phyloP scores from a whole-genome alignment of 2,888 invertebrate genomes.

The Silvanus unidentatus region DNA sequence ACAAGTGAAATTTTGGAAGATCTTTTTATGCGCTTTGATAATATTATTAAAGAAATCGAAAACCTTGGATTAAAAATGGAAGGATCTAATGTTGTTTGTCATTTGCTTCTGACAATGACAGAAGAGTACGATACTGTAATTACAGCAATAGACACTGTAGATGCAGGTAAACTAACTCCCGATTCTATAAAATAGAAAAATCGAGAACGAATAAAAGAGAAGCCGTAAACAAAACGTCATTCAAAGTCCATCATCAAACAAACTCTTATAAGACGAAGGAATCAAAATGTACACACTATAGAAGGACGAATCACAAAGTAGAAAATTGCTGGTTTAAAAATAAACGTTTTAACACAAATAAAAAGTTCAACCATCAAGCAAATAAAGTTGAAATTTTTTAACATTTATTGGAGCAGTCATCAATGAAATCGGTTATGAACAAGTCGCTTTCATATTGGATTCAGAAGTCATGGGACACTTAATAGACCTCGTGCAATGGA shows the following conservation, averaged over 20 bases:
- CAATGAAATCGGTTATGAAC: no score
- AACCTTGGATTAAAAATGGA: constrained; percentile 20
- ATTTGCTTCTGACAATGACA: constrained; percentile 22
- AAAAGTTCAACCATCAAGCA: not conserved
- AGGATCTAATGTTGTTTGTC: constrained; percentile 21
- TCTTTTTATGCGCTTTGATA: constrained; percentile 23
- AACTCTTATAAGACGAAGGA: not conserved
- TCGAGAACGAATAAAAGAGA: constrained; percentile 12
- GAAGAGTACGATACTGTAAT: constrained; percentile 24
- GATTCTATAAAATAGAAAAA: constrained; percentile 25
- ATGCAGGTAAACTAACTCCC: constrained; percentile 17
- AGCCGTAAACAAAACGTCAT: constrained; percentile 6
- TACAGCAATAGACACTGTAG: constrained; percentile 25
- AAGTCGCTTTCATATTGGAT: no score
- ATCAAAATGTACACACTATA: not conserved
- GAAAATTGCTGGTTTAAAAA: not conserved
- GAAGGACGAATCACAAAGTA: not conserved
- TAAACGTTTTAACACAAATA: not conserved
- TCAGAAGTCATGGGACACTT: no score
- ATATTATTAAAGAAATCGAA: constrained; percentile 21
- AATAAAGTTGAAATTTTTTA: not conserved
- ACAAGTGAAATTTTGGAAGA: constrained; percentile 20
- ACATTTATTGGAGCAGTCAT: no score
- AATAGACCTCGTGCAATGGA: no score
- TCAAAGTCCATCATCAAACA: constrained; percentile 4